These are phyloP conservation scores for Dipodomys stephensi DNA, from an alignment of 2,113 vertebrate species.

Conservation along the genomic window DNA sequence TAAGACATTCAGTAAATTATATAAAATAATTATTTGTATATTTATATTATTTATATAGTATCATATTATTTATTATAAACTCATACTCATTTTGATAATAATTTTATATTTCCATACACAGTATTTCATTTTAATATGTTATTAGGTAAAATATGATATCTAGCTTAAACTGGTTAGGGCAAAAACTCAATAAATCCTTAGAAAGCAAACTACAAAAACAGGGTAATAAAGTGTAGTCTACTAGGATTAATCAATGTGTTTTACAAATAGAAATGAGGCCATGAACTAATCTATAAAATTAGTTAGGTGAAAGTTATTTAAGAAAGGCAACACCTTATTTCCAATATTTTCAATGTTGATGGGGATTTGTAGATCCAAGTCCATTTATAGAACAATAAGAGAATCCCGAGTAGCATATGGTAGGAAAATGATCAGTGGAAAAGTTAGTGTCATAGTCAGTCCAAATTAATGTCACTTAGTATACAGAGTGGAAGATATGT, in stretches of 20 bases:
- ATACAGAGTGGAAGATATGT: background rate
- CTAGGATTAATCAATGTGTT: background rate
- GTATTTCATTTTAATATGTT: background rate
- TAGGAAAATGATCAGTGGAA: background rate
- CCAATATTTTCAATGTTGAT: background rate
- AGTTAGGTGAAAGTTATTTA: background rate
- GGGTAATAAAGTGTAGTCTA: background rate
- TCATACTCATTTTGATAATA: background rate
- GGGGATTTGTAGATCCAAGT: background rate
- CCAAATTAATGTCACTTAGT: background rate
- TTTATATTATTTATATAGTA: background rate
- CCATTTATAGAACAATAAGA: background rate
- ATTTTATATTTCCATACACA: background rate
- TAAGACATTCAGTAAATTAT: background rate
- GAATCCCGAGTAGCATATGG: background rate
- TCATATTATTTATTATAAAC: background rate
- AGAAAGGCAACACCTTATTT: background rate
- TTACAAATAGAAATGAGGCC: background rate
- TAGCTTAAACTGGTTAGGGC: background rate
- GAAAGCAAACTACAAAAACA: background rate
- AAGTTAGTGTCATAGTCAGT: background rate
- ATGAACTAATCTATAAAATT: conserved; percentile 20
- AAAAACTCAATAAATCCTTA: background rate
- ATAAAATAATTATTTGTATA: background rate
- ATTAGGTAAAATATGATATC: background rate